phyloP scores from a whole-genome alignment of 2,797 vertebrate genomes.

The Rhabdomys pumilio region DNA sequence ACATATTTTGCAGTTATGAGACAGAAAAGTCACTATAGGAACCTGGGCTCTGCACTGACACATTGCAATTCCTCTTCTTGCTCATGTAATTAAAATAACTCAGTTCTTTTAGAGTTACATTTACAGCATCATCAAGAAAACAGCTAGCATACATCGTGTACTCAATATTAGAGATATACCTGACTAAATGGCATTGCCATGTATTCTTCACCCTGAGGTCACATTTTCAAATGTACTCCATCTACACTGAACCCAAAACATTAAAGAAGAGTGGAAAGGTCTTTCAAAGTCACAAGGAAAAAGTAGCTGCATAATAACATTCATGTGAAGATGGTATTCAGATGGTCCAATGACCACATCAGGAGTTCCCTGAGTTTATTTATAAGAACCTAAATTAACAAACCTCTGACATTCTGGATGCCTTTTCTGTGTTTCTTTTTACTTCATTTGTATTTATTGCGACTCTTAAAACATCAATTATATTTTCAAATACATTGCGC shows the following conservation, averaged over 20 bases:
- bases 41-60: background rate
- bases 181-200: background rate
- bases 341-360: background rate
- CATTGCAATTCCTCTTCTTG: background rate
- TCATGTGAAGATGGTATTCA: background rate
- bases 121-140: background rate
- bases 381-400: constrained; percentile 25
- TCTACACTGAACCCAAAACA: background rate
- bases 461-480: background rate
- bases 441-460: background rate
- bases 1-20: background rate
- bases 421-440: background rate
- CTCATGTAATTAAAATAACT: background rate
- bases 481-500: background rate
- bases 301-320: background rate
- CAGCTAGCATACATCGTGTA: background rate
- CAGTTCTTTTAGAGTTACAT: background rate
- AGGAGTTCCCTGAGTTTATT: background rate
- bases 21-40: constrained; percentile 2
- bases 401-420: background rate
- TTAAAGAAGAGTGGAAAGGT: background rate
- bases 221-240: background rate
- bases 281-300: background rate
- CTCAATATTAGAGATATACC: background rate
- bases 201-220: background rate